Conservation (phyloP, 2,888 invertebrate genomes). For the Pyrrhia umbra region DNA sequence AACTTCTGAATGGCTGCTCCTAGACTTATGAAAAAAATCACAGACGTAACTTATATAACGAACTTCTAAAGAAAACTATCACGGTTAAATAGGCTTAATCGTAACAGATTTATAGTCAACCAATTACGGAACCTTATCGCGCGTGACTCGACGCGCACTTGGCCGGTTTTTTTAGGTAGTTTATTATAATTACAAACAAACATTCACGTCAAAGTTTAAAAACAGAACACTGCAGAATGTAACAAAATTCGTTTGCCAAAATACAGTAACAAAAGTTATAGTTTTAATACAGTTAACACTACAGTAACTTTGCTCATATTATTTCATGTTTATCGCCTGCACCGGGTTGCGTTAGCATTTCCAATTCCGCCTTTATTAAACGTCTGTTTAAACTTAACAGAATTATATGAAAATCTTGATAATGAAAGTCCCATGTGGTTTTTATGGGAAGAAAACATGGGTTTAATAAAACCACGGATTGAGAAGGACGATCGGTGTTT, state of each 20-base stretch:
- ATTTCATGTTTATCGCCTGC: conserved; percentile 31
- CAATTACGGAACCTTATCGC: too few species aligned
- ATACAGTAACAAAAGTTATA: conserved; percentile 20
- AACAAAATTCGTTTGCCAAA: conserved; percentile 15
- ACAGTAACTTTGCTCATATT: conserved; percentile 28
- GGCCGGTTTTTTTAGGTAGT: too few species aligned
- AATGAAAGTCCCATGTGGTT: not conserved
- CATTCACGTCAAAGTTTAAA: not conserved
- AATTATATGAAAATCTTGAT: conserved; percentile 23
- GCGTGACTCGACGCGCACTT: not conserved
- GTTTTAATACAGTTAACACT: conserved; percentile 40
- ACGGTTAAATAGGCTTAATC: too few species aligned
- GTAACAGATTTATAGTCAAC: too few species aligned
- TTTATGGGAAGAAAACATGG: not conserved
- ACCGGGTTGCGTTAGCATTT: conserved; percentile 23
- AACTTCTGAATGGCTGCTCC: too few species aligned
- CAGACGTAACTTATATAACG: too few species aligned
- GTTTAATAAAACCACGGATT: not conserved
- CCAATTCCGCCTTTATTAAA: conserved; percentile 22
- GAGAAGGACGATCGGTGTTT: too few species aligned
- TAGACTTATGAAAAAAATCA: too few species aligned
- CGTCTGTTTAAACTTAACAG: conserved; percentile 5
- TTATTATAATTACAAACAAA: not conserved
- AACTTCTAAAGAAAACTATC: too few species aligned
- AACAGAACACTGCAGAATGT: conserved; percentile 4